Evolutionary conservation across 1,140 invertebrate species (phyloP).

Genomic region (Calliphora vicina): DNA sequence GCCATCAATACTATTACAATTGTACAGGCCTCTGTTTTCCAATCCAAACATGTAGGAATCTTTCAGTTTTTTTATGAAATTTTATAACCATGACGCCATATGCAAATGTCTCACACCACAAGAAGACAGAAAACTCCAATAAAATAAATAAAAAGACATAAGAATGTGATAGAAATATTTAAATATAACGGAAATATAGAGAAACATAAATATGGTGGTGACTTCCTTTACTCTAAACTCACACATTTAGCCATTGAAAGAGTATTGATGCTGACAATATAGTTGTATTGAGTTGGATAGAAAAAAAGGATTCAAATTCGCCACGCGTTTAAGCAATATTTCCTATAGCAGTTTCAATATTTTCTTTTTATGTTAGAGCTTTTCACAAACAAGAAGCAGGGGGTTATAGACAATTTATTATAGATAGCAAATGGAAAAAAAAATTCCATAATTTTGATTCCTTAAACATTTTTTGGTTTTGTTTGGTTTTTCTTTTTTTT

Average conservation of each 20-base stretch:
- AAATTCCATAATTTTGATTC: constrained; percentile 8
- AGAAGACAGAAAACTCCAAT: not conserved
- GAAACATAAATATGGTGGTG: constrained; percentile 18
- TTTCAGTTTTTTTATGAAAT: not conserved
- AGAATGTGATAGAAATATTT: not conserved
- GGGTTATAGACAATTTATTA: not conserved
- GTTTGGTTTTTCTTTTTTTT: too few relatives aligned
- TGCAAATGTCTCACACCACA: constrained; percentile 36
- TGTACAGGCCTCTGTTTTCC: not conserved
- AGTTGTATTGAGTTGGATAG: not conserved
- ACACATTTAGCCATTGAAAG: not conserved
- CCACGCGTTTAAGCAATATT: constrained; percentile 34
- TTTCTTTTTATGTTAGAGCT: not conserved
- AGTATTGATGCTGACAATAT: not conserved
- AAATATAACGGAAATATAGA: constrained; percentile 8
- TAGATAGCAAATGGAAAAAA: not conserved
- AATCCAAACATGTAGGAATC: not conserved
- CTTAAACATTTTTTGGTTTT: not conserved
- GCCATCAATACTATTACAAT: constrained; percentile 18
- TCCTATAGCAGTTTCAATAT: constrained; percentile 20
- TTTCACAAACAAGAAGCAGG: not conserved
- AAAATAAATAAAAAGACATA: not conserved
- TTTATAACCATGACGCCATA: constrained; percentile 35
- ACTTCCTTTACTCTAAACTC: not conserved
- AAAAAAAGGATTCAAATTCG: constrained; percentile 31